A percentile compares a stretch with the other conserved stretches of the same genome.
Evolutionary conservation across 2,888 invertebrate species (phyloP).

Genomic region (Mythimna pallens): DNA sequence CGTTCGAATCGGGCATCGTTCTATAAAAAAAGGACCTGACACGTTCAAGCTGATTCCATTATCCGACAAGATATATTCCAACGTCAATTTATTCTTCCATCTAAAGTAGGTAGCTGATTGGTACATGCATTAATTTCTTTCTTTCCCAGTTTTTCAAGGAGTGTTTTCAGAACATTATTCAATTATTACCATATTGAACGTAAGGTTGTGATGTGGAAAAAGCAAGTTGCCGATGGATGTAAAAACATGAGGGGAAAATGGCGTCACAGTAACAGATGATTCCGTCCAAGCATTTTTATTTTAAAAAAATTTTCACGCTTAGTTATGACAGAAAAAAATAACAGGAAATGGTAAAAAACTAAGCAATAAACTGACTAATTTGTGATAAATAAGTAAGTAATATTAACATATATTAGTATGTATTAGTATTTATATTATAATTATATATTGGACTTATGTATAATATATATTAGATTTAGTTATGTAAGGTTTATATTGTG

Average conservation of each 20-base stretch:
- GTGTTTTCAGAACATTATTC: slow-evolving; percentile 57
- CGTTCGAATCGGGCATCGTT: not conserved
- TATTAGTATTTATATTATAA: too few relatives aligned
- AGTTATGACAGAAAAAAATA: not conserved
- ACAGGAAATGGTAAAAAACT: not conserved
- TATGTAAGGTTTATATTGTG: too few relatives aligned
- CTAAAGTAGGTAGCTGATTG: slow-evolving; percentile 26
- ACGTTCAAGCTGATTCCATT: not conserved
- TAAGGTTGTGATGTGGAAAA: slow-evolving; percentile 27
- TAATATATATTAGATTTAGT: too few relatives aligned
- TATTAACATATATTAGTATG: too few relatives aligned
- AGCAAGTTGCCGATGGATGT: slow-evolving; percentile 4
- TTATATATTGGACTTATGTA: too few relatives aligned
- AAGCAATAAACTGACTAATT: too few relatives aligned
- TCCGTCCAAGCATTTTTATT: not conserved
- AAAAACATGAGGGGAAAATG: slow-evolving; percentile 36
- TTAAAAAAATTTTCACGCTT: not conserved
- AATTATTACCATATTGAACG: slow-evolving; percentile 57
- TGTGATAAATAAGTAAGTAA: too few relatives aligned
- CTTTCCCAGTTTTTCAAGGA: slow-evolving; percentile 24
- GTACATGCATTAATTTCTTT: slow-evolving; percentile 39
- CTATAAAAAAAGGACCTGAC: not conserved
- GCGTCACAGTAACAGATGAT: not conserved
- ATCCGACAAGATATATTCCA: slow-evolving; percentile 11
- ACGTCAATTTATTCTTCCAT: slow-evolving; percentile 27